These are phyloP conservation scores for Callipepla squamata DNA, from an alignment of 2,113 vertebrate genomes.

Conservation along the genomic window DNA sequence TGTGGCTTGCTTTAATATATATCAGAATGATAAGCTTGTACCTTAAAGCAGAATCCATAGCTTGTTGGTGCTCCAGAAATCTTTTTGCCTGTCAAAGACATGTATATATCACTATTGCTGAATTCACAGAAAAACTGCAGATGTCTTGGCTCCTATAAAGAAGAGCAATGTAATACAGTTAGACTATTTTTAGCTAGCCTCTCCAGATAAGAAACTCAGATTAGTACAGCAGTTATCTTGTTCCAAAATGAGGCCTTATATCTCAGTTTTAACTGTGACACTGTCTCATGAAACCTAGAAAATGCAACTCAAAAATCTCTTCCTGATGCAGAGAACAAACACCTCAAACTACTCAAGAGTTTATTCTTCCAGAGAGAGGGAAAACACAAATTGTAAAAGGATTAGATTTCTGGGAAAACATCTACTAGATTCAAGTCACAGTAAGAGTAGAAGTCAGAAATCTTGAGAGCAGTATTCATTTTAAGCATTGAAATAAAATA, in stretches of 20 bases:
- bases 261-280: neutral
- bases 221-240: neutral
- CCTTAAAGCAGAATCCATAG: conserved; percentile 97
- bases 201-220: conserved; percentile 18
- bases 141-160: conserved; percentile 93
- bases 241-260: conserved; percentile 22
- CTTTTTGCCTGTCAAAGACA: conserved; percentile 89
- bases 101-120: conserved; percentile 91
- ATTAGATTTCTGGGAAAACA: neutral
- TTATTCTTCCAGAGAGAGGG: neutral
- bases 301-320: neutral
- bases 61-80: conserved; percentile 89
- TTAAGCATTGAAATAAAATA: conserved; percentile 4
- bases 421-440: neutral
- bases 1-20: conserved; percentile 75
- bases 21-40: conserved; percentile 81
- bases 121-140: conserved; percentile 97
- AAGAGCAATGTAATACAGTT: conserved; percentile 57
- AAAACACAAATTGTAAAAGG: neutral
- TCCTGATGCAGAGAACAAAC: neutral
- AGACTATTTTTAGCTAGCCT: conserved; percentile 30
- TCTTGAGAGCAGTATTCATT: neutral
- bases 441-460: neutral
- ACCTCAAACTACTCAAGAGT: neutral
- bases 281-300: neutral